phyloP scores from a whole-genome alignment of 1,140 invertebrate species.

The Aphelenchoides fujianensis region DNA sequence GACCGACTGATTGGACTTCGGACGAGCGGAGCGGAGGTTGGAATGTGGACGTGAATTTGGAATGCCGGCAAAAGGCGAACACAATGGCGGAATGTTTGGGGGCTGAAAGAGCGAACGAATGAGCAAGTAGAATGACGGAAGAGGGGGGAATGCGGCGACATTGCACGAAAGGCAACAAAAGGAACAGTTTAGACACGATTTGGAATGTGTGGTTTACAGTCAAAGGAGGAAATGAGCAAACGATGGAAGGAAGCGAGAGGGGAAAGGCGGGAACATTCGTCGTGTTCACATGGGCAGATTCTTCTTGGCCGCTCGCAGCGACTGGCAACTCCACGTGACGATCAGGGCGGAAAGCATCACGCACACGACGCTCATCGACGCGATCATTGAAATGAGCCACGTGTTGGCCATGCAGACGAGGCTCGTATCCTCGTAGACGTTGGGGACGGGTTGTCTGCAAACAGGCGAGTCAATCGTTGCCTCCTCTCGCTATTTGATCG shows the following conservation, averaged over 20 bases:
- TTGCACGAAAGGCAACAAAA: neutral
- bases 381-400: slow-evolving; percentile 60
- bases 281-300: slow-evolving; percentile 16
- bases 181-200: slow-evolving; percentile 5
- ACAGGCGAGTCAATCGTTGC: neutral
- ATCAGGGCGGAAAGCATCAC: slow-evolving; percentile 56
- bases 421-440: slow-evolving; percentile 27
- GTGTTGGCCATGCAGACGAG: slow-evolving; percentile 58
- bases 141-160: neutral
- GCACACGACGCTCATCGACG: slow-evolving; percentile 57
- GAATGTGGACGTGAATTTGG: neutral
- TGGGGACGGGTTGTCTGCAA: slow-evolving; percentile 6
- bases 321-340: slow-evolving; percentile 59
- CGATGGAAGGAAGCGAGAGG: neutral
- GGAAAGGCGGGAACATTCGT: neutral
- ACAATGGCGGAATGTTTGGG: neutral
- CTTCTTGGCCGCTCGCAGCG: slow-evolving; percentile 24
- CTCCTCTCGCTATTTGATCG: slow-evolving; percentile 8
- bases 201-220: neutral
- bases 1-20: too few relatives aligned
- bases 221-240: neutral
- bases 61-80: neutral
- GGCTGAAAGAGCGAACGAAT: too few relatives aligned
- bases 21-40: neutral
- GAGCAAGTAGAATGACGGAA: too few relatives aligned